Percentiles rank a stretch among this genome's conserved stretches.
Evolutionary conservation across 2,113 vertebrate genomes (phyloP).

Genomic region (Hemiscyllium ocellatum): DNA sequence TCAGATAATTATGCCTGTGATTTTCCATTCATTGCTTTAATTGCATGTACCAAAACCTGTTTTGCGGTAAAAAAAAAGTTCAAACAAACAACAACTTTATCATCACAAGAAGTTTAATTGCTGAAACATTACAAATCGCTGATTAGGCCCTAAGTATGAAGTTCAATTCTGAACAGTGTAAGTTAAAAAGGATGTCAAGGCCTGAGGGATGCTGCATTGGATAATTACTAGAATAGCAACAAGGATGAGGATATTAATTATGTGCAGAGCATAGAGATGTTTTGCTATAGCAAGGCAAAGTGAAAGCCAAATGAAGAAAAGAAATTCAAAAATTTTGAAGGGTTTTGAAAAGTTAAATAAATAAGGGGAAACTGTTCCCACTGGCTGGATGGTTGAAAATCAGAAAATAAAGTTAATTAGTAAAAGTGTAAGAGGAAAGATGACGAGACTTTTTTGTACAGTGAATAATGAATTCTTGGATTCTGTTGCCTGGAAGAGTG

Average conservation of each 20-base stretch:
- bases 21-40: neutral
- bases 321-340: neutral
- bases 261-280: neutral
- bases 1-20: neutral
- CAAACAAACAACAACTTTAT: neutral
- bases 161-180: neutral
- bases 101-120: neutral
- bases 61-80: neutral
- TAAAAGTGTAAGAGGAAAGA: neutral
- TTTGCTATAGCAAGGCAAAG: neutral
- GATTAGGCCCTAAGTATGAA: neutral
- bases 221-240: neutral
- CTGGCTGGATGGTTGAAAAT: neutral
- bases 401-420: neutral
- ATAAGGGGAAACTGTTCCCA: neutral
- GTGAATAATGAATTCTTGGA: neutral
- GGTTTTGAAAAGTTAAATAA: neutral
- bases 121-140: neutral
- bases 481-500: neutral
- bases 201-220: neutral
- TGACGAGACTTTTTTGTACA: neutral
- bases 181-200: neutral
- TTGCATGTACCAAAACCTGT: neutral
- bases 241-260: neutral
- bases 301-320: neutral